phyloP scores from a whole-genome alignment of 2,113 vertebrate genomes.

The Aplodontia rufa region DNA sequence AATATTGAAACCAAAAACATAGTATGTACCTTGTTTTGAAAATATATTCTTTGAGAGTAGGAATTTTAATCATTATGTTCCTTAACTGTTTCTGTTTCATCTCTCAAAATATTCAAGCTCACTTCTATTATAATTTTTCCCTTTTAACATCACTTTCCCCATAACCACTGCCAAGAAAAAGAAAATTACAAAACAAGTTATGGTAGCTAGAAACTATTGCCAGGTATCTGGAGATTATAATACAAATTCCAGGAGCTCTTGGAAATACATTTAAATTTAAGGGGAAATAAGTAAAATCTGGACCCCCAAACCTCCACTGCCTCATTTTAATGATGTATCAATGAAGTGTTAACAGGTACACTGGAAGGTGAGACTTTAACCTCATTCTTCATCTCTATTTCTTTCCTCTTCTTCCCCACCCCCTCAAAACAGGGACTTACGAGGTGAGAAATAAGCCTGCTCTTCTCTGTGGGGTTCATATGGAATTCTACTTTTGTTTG shows the following conservation, averaged over 20 bases:
- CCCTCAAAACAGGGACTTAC: background rate
- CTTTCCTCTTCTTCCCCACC: background rate
- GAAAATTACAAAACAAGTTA: slow-evolving; percentile 25
- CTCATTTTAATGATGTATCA: slow-evolving; percentile 45
- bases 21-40: slow-evolving; percentile 8
- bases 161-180: slow-evolving; percentile 13
- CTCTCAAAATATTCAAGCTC: background rate
- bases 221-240: slow-evolving; percentile 49
- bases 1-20: background rate
- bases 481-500: slow-evolving; percentile 35
- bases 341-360: slow-evolving; percentile 51
- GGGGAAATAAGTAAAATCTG: slow-evolving; percentile 56
- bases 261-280: slow-evolving; percentile 60
- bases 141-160: slow-evolving; percentile 19
- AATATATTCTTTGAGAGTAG: background rate
- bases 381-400: slow-evolving; percentile 25
- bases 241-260: slow-evolving; percentile 46
- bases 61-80: background rate
- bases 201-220: slow-evolving; percentile 7
- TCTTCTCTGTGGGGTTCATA: background rate
- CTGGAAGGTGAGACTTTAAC: slow-evolving; percentile 36
- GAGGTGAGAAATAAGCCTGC: slow-evolving; percentile 12
- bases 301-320: slow-evolving; percentile 28
- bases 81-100: slow-evolving; percentile 14
- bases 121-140: background rate